Conservation (phyloP, 35 echinoderm and acorn worm species). For the Heliocidaris tuberculata region DNA sequence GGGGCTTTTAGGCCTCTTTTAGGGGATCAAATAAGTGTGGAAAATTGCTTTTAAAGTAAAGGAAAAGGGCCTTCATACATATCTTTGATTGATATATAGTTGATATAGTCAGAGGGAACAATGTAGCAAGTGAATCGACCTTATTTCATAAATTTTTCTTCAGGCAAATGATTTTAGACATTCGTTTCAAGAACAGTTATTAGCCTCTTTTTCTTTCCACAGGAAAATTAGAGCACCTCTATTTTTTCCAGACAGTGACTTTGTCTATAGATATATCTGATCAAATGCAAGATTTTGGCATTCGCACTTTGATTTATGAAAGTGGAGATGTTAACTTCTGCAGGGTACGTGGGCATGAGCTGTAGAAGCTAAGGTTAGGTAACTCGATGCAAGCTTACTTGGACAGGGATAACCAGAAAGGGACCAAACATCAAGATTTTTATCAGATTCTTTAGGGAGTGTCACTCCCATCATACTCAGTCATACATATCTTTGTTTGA, state of each 20-base stretch:
- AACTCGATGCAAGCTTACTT: not conserved
- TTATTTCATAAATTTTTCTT: no score
- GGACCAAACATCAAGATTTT: not conserved
- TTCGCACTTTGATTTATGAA: not conserved
- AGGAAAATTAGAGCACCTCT: not conserved
- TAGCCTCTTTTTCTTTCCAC: not conserved
- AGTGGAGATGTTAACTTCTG: not conserved
- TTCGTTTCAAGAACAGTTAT: not conserved
- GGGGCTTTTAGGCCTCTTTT: no score
- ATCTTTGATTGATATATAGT: no score
- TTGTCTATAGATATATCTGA: not conserved
- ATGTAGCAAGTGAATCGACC: no score
- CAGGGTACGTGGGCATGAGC: not conserved
- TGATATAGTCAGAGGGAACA: no score
- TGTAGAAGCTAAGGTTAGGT: not conserved
- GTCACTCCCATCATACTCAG: not conserved
- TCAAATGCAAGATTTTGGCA: not conserved
- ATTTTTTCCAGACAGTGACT: not conserved
- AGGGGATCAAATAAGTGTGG: no score
- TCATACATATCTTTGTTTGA: not conserved
- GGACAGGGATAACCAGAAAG: not conserved
- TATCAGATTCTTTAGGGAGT: not conserved
- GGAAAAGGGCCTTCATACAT: no score
- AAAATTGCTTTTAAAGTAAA: no score
- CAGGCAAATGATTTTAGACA: not conserved